A percentile compares a stretch with the other conserved stretches of the same genome.
These are phyloP conservation scores for Fulica atra DNA, from an alignment of 2,113 vertebrate species.

Conservation along the genomic window DNA sequence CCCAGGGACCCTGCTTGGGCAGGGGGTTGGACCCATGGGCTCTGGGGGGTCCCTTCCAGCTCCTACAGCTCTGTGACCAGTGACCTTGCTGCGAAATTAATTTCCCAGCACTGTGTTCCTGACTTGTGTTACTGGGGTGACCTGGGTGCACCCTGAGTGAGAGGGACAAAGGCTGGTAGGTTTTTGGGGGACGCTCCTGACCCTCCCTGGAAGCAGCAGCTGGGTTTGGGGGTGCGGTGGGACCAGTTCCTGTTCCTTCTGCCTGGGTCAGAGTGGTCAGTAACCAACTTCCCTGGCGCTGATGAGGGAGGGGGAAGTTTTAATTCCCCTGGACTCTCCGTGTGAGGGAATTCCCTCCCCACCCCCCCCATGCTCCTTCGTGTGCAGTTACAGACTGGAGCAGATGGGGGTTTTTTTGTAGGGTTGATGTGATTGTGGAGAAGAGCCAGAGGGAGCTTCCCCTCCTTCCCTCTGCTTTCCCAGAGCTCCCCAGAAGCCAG, in stretches of 20 bases:
- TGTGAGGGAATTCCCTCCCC: background rate
- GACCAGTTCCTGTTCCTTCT: background rate
- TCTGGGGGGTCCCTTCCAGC: too few species aligned
- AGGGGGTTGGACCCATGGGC: too few species aligned
- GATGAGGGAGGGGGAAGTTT: too few species aligned
- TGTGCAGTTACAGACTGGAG: background rate
- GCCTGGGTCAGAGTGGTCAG: accelerated
- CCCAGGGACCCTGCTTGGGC: too few species aligned
- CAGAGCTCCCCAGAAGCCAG: background rate
- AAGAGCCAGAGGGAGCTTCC: background rate
- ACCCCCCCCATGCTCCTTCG: too few species aligned
- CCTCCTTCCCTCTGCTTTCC: background rate
- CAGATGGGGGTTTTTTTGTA: background rate
- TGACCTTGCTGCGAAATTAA: background rate
- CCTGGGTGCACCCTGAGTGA: background rate
- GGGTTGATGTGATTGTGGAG: background rate
- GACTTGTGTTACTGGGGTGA: background rate
- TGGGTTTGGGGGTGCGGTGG: accelerated
- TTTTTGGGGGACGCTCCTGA: background rate
- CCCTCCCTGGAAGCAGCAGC: background rate
- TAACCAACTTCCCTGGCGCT: background rate
- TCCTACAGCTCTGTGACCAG: background rate
- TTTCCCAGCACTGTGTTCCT: background rate
- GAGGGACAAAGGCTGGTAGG: accelerated
- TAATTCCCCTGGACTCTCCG: background rate